Base-by-base conservation (phyloP, 2,888 invertebrate species). In the Nesidiocoris tenuis region DNA sequence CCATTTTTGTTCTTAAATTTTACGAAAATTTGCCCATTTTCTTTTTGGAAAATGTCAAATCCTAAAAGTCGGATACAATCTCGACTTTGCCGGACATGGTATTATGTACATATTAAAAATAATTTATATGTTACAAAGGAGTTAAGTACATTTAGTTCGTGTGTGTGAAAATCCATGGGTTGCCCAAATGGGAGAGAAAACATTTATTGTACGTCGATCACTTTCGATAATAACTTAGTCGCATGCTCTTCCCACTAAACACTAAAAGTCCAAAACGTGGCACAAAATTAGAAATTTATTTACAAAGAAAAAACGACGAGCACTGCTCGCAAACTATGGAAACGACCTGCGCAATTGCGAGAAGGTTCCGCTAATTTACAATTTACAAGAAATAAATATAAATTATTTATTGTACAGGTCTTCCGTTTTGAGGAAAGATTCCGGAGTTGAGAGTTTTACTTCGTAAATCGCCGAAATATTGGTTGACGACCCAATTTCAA, bases 121-220 rank as follows among this genome's bases (percentile, higher is more conserved):
- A 77, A 77, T 76, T 77, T 77, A 77, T 77, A 77, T 77, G 56
- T 75, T 77, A 77, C 77, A 77, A 61, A 61, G 72, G 67, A 63
- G 23, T 61, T 76, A 76, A 63, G 19, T 72, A 74, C 24, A 61
- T 56, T 56, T 21, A 54, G 67, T 54, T 67, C 39, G 39, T 12
- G 39, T 39, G 39, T 39, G 39, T 39, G 39, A 39, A 39, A 39
- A 12, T 39, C 12, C 39, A 39, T 39, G 18, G 7, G 54, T 19
- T 21, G 12, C 19, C 19, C 57, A 59, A 18, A 55, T 24, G 63
- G 72, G 64, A 54, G 55, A 21, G 18, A 7, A 2, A 56, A 65
- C 64, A 74, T 39, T 65, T 66, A 74, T 72, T 72, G 72, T 72
- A 72, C 72, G 72, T 72, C 21, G 72, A 72, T 72, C 72, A 72